These are phyloP conservation scores for Meloidogyne exigua DNA, from an alignment of 1,140 invertebrate species.

Conservation along the genomic window DNA sequence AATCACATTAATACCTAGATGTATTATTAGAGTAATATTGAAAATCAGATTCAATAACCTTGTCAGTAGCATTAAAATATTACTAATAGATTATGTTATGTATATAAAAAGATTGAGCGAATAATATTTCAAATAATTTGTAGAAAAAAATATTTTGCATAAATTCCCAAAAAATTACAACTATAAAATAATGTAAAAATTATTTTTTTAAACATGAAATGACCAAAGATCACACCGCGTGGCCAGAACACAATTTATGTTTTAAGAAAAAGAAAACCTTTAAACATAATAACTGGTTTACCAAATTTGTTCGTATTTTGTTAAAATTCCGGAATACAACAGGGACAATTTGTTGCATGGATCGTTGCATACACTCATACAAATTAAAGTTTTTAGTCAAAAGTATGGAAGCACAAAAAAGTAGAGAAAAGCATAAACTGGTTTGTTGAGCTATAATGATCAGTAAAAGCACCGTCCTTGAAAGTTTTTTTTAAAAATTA, in stretches of 20 bases:
- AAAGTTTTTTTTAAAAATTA: not conserved
- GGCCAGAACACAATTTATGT: not conserved
- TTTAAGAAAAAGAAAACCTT: not conserved
- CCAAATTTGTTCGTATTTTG: not conserved
- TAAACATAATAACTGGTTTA: not conserved
- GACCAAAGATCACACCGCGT: not conserved
- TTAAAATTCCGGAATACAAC: conserved; percentile 1
- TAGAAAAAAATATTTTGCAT: not conserved
- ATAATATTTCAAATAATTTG: not conserved
- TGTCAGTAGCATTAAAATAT: too few species aligned
- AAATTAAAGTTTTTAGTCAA: not conserved
- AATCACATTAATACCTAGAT: too few species aligned
- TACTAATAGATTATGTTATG: too few species aligned
- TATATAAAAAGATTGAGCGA: too few species aligned
- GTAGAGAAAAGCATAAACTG: not conserved
- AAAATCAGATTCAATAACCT: too few species aligned
- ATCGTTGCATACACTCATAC: not conserved
- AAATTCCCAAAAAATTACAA: not conserved
- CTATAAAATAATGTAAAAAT: not conserved
- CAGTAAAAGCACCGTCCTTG: conserved; percentile 3
- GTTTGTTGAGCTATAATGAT: not conserved
- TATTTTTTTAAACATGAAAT: not conserved
- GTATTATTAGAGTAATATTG: too few species aligned
- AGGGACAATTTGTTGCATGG: not conserved
- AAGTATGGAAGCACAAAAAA: not conserved